Evolutionary conservation across 2,888 invertebrate genomes (phyloP).

Genomic region (Saturnia pavonia): DNA sequence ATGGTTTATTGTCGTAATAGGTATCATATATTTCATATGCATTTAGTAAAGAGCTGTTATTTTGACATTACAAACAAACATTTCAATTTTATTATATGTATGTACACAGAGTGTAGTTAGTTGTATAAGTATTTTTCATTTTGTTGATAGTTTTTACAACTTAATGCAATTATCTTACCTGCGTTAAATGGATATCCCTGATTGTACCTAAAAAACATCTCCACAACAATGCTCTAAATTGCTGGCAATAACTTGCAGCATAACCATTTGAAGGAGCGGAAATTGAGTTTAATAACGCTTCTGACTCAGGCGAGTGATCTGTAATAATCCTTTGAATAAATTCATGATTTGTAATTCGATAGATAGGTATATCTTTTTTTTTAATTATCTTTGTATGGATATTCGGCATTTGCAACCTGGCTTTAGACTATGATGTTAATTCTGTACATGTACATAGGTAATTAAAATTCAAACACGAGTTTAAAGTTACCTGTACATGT

Average conservation of each 20-base stretch:
- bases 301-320: constrained; percentile 61
- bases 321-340: constrained; percentile 23
- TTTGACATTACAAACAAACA: too few relatives aligned
- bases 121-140: too few relatives aligned
- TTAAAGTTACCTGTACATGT: not conserved
- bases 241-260: constrained; percentile 54
- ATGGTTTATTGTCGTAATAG: too few relatives aligned
- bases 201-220: constrained; percentile 61
- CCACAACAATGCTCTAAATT: constrained; percentile 63
- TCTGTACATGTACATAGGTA: not conserved
- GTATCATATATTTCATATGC: too few relatives aligned
- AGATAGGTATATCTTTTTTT: not conserved
- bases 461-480: not conserved
- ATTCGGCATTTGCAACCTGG: not conserved
- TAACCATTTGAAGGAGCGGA: constrained; percentile 41
- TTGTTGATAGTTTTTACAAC: too few relatives aligned
- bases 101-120: too few relatives aligned
- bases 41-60: too few relatives aligned
- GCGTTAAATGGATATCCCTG: constrained; percentile 70
- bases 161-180: constrained; percentile 45
- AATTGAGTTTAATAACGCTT: constrained; percentile 55
- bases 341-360: not conserved
- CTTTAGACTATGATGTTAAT: too few relatives aligned
- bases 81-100: too few relatives aligned
- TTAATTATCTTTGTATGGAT: not conserved